phyloP scores from a whole-genome alignment of 2,113 vertebrate genomes.

The Argyrosomus japonicus region DNA sequence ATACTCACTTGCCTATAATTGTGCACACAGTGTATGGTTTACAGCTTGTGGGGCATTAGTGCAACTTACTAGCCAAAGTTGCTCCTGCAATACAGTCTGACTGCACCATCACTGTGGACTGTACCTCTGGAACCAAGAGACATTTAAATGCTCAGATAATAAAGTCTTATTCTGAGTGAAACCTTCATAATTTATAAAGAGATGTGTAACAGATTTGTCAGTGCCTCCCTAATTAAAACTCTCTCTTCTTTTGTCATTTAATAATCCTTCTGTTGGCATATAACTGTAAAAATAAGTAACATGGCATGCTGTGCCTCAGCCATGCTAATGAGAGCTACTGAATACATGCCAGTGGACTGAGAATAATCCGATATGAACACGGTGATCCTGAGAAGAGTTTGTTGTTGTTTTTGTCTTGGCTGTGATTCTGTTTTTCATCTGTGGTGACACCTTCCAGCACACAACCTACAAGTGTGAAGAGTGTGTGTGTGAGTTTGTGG shows the following conservation, averaged over 20 bases:
- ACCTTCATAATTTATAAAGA: too few species aligned
- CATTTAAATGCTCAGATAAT: not conserved
- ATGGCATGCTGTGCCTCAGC: not conserved
- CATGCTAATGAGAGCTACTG: slow-evolving; percentile 21
- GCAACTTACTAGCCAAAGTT: too few species aligned
- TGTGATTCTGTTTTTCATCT: slow-evolving; percentile 1
- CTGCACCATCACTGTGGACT: not conserved
- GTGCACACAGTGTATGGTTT: too few species aligned
- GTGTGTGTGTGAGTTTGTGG: not conserved
- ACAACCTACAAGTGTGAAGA: not conserved
- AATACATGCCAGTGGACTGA: slow-evolving; percentile 2
- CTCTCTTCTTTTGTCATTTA: not conserved
- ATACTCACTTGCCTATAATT: too few species aligned
- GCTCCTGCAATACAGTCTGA: not conserved
- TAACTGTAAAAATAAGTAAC: slow-evolving; percentile 11
- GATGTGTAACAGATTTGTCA: too few species aligned
- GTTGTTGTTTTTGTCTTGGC: not conserved
- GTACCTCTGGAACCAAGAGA: not conserved
- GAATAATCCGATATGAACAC: not conserved
- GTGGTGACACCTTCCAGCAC: not conserved
- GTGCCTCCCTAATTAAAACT: not conserved
- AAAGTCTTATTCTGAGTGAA: too few species aligned
- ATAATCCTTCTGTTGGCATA: slow-evolving; percentile 5
- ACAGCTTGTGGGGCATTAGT: not conserved
- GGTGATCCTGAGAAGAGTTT: not conserved